Evolutionary conservation across 2,888 invertebrate species (phyloP), one percentile per base, ranked within the genome.

Genomic region (Cepaea hortensis): DNA sequence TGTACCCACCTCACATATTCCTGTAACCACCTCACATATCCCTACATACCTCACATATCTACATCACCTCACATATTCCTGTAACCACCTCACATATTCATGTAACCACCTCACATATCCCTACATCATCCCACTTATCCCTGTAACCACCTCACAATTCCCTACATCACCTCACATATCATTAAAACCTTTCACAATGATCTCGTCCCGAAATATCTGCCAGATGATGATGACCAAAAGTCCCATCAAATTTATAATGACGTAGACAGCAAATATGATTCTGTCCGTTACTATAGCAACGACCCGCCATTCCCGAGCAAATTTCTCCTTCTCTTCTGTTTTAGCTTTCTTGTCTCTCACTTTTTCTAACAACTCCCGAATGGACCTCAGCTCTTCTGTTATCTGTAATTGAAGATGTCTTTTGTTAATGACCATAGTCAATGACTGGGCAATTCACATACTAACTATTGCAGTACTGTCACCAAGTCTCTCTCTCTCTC

Each of bases 241-340:
- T 11, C 92, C 92, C 9, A 91, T 86, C 62, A 92, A 87, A 81
- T 93, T 93, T 81, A 93, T 90, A 23, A 92, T 35, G n/a, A 94
- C 85, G 88, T 93, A 93, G 61, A 91, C 88, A 77, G 92, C 90
- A 85, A 94, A 93, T 89, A 94, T 93, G 50, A 93, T 87, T 70
- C 93, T 88, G 88, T 93, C 94, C 0, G 93, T 92, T n/a, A 93
- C 91, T 86, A 93, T 91, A 81, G 93, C 93, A 81, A 94, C 93
- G 15, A 93, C 73, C 48, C 83, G 23, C 80, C 81, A 79, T 65
- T 87, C 84, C 3, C 70, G 55, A n/a, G 77, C 84, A 7, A 68
- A 9, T 65, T 80, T 83, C 23, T 80, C 80, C 62, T 73, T 76
- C 61, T 73, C 80, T 68, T 79, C 84, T 20, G 35, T 80, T 46